Conservation (phyloP, 2,797 vertebrate species). For the Chiloscyllium punctatum region DNA sequence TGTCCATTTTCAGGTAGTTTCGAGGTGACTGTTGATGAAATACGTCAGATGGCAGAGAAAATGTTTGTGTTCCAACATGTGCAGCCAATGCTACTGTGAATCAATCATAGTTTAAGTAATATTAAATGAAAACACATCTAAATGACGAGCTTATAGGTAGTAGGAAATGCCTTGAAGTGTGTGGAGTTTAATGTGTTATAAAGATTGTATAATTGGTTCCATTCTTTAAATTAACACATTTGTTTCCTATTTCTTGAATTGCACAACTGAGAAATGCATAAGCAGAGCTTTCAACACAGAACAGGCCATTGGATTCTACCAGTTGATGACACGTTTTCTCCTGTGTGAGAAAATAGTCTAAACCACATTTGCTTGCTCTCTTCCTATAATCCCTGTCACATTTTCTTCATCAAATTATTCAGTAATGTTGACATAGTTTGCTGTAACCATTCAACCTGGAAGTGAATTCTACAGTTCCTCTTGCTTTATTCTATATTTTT, state of each 20-base stretch:
- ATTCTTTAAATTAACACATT: background rate
- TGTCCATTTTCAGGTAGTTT: background rate
- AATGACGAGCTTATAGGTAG: background rate
- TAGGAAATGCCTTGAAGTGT: background rate
- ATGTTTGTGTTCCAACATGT: background rate
- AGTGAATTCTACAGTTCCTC: background rate
- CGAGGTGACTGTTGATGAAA: background rate
- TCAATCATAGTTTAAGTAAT: background rate
- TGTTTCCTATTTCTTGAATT: background rate
- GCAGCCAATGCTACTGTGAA: background rate
- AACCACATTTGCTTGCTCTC: background rate
- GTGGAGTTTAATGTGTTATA: background rate
- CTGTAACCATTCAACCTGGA: background rate
- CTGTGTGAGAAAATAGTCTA: background rate
- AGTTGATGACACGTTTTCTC: background rate
- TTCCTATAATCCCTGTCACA: background rate
- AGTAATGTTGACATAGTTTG: background rate
- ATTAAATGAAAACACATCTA: background rate
- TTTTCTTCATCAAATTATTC: background rate
- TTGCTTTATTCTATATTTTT: background rate
- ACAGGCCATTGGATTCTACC: background rate
- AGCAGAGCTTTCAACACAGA: background rate
- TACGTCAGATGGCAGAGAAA: background rate
- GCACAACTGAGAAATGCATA: background rate
- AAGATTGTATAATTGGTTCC: background rate